A percentile compares a stretch with the other conserved stretches of the same genome.
Conservation (phyloP, 2,888 invertebrate species). For the Bibio marci region DNA sequence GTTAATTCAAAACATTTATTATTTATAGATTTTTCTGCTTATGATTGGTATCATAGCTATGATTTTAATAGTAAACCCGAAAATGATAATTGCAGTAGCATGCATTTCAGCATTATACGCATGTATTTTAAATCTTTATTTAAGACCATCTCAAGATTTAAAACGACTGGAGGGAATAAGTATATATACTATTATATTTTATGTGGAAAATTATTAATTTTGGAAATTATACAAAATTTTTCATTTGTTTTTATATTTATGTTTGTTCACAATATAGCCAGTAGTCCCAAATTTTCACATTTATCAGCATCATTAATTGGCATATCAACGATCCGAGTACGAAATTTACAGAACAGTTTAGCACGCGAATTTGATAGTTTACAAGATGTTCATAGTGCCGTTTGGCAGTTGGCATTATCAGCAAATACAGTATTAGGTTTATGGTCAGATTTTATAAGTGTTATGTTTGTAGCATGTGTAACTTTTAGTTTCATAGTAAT, state of each 20-base stretch:
- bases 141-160: conserved; percentile 56
- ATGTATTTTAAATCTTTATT: conserved; percentile 45
- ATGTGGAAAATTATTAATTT: no score
- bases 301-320: conserved; percentile 64
- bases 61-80: conserved; percentile 50
- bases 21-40: conserved; percentile 40
- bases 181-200: no score
- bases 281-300: conserved; percentile 70
- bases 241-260: no score
- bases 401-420: conserved; percentile 6
- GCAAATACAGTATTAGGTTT: conserved; percentile 41
- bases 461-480: conserved; percentile 39
- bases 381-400: conserved; percentile 28
- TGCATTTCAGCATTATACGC: conserved; percentile 46
- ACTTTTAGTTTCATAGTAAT: conserved; percentile 36
- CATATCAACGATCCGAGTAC: conserved; percentile 62
- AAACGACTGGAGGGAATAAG: conserved; percentile 56
- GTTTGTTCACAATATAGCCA: no score
- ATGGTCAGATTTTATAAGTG: conserved; percentile 45
- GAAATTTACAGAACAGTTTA: conserved; percentile 21
- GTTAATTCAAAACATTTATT: no score
- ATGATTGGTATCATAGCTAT: conserved; percentile 61
- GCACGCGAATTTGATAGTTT: conserved; percentile 52
- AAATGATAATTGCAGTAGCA: conserved; percentile 45
- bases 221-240: no score